Conservation (phyloP, 2,113 vertebrate genomes). For the Ascaphus truei region DNA sequence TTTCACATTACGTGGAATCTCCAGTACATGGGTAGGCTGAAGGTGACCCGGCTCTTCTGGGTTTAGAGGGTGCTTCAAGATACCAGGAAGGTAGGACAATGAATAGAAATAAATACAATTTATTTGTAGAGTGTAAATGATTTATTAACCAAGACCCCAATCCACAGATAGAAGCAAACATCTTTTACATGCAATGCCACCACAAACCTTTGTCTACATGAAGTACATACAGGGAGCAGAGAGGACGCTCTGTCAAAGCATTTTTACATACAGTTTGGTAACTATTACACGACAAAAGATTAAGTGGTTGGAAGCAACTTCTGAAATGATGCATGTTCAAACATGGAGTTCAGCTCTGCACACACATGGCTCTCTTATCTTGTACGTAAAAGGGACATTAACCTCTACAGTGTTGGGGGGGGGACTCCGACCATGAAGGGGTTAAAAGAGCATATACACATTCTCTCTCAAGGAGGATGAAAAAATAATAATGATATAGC, state of each 20-base stretch:
- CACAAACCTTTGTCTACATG: slow-evolving; percentile 23
- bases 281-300: slow-evolving; percentile 18
- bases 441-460: slow-evolving; percentile 13
- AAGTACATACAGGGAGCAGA: slow-evolving; percentile 18
- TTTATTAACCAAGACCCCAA: slow-evolving; percentile 32
- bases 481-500: no score
- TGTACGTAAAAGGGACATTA: not conserved
- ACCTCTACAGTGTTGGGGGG: not conserved
- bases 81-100: no score
- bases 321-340: slow-evolving; percentile 5
- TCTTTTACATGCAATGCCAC: slow-evolving; percentile 8
- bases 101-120: not conserved
- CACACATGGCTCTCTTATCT: not conserved
- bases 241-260: not conserved
- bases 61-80: no score
- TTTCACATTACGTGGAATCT: no score
- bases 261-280: slow-evolving; percentile 20
- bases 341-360: slow-evolving; percentile 2
- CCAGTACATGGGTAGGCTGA: no score
- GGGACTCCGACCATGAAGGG: not conserved
- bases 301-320: slow-evolving; percentile 25
- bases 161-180: slow-evolving; percentile 32
- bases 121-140: not conserved
- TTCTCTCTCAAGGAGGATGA: slow-evolving; percentile 1
- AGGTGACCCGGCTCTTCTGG: no score